A percentile compares a stretch with the other conserved stretches of the same genome.
These are phyloP conservation scores for Oppia nitens DNA, from an alignment of 1,140 invertebrate genomes.

Conservation along the genomic window DNA sequence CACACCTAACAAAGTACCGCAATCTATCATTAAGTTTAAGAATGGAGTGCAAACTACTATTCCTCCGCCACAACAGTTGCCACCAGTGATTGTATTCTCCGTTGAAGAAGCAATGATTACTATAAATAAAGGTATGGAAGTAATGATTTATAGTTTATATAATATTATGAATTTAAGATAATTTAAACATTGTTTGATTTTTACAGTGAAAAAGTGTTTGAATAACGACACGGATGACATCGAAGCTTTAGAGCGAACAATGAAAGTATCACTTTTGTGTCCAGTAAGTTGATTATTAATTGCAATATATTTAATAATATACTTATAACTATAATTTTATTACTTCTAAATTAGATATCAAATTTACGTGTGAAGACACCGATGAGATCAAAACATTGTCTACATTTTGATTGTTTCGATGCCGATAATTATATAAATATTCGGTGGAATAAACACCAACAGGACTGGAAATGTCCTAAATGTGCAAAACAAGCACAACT, in stretches of 20 bases:
- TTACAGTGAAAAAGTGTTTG: background rate
- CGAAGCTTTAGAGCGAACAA: background rate
- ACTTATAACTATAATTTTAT: background rate
- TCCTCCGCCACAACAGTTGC: too few relatives aligned
- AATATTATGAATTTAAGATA: background rate
- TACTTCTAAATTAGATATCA: background rate
- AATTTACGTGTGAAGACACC: background rate
- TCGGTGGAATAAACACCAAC: background rate
- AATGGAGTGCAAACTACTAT: too few relatives aligned
- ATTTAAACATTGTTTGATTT: background rate
- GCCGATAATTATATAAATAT: background rate
- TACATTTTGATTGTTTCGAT: background rate
- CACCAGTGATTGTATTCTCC: background rate
- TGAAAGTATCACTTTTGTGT: background rate
- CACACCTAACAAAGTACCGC: too few relatives aligned
- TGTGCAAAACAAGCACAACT: background rate
- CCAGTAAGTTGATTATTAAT: background rate
- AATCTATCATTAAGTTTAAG: too few relatives aligned
- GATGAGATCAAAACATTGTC: background rate
- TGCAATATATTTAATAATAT: background rate
- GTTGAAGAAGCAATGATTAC: background rate
- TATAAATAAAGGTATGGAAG: background rate
- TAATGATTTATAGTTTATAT: background rate
- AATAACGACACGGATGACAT: background rate
- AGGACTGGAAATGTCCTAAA: background rate